Evolutionary conservation across 2,113 vertebrate species (phyloP).

Genomic region (Pycnonotus jocosus): DNA sequence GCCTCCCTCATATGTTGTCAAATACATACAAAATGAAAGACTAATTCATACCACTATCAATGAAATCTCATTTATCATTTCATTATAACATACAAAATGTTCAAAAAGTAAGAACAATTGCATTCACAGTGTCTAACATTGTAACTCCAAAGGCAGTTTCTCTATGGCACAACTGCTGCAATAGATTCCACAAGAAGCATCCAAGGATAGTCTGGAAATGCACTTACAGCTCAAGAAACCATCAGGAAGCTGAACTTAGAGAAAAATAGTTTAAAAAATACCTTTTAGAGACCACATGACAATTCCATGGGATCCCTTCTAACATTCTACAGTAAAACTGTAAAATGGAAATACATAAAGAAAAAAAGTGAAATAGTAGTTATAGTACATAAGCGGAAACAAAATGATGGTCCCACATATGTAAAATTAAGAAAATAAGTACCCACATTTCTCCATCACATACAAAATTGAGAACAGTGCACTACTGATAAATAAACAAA

Average conservation of each 20-base stretch:
- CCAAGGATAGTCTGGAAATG: accelerated
- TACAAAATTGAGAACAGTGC: neutral
- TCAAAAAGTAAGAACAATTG: neutral
- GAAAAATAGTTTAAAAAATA: neutral
- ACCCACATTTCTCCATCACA: neutral
- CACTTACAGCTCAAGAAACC: neutral
- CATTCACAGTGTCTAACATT: neutral
- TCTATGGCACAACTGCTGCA: neutral
- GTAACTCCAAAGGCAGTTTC: neutral
- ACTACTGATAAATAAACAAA: neutral
- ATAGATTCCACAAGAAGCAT: neutral
- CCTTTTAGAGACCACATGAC: neutral
- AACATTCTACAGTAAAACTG: neutral
- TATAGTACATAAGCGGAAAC: neutral
- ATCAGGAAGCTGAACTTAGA: neutral
- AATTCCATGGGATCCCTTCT: neutral
- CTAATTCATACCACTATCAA: neutral
- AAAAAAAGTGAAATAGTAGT: neutral
- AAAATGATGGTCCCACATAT: neutral
- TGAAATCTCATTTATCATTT: neutral
- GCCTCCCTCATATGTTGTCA: neutral
- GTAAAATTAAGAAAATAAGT: neutral
- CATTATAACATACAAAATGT: neutral
- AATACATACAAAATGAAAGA: neutral
- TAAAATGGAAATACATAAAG: neutral